Evolutionary conservation across 1,140 invertebrate species (phyloP), one percentile per base, ranked within the genome.

Genomic region (Temnothorax nylanderi): DNA sequence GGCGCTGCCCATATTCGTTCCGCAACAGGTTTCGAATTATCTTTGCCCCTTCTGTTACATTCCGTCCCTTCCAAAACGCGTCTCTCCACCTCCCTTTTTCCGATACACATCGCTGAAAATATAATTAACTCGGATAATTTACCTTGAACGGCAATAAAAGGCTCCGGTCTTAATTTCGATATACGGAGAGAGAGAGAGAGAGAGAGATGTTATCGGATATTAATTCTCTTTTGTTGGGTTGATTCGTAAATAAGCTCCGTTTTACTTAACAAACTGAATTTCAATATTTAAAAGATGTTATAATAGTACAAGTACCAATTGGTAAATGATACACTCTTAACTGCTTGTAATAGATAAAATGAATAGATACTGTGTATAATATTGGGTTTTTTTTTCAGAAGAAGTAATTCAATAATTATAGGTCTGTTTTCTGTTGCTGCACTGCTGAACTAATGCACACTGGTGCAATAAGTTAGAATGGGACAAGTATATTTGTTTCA

Each of bases 11-110:
- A 58, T 85, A 67, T 74, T 84, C 32, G 51, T 74, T 8, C 54
- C 26, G 10, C 32, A 47, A 75, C 80, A 62, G 32, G 80, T 75
- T 37, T 84, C 69, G 56, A 84, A 60, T 74, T 84, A 84, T 75
- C 26, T 5, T 26, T 37, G 54, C 8, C 7, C 11, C 11, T 6
- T n/a, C n/a, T n/a, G n/a, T n/a, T 11, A 26, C 51, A 60, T 82
- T 74, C n/a, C n/a, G n/a, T n/a, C 51, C 16, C 32, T 21, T n/a
- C 18, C 16, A 2, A 13, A 4, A 7, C 2, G 0, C 16, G 2
- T 1, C 32, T 8, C 16, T 7, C 37, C 37, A 6, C 16, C 62
- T n/a, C 8, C 56, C 56, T 26, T 21, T 8, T 56, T 8, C 16
- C 26, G 44, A 34, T n/a, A 21, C 18, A 4, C 8, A 37, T 62